Evolutionary conservation across 2,797 vertebrate genomes (phyloP).

Genomic region (Melanotaenia pygmaea): DNA sequence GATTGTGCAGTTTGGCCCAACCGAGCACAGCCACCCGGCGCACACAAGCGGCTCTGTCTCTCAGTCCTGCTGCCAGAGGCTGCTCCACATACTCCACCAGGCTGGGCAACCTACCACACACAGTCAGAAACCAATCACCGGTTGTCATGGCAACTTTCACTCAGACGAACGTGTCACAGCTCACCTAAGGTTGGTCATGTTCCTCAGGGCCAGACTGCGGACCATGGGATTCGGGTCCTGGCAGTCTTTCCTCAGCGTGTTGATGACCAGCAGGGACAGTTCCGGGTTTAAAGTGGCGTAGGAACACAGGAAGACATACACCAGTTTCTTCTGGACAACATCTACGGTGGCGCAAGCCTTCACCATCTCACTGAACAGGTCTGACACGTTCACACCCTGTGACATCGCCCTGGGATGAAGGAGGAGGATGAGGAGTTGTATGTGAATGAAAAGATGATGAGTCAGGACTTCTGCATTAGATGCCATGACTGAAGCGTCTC

Average conservation of each 20-base stretch:
- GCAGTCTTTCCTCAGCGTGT: conserved; percentile 94
- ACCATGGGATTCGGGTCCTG: conserved; percentile 95
- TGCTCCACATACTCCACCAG: conserved; percentile 93
- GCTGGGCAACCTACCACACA: conserved; percentile 87
- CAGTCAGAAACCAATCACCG: neutral
- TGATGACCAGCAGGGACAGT: conserved; percentile 93
- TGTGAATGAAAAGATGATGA: neutral
- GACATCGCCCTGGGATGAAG: conserved; percentile 87
- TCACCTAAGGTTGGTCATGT: conserved; percentile 94
- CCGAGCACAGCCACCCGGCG: conserved; percentile 93
- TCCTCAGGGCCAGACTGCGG: conserved; percentile 91
- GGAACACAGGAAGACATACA: conserved; percentile 92
- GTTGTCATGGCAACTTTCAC: neutral
- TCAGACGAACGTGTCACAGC: neutral
- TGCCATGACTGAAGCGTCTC: neutral
- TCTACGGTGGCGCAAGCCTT: conserved; percentile 93
- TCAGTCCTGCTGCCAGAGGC: conserved; percentile 88
- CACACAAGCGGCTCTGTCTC: conserved; percentile 93
- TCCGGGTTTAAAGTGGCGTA: conserved; percentile 91
- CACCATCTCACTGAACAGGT: conserved; percentile 95
- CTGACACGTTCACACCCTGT: conserved; percentile 90
- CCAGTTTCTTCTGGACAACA: conserved; percentile 94
- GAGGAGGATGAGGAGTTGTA: no score
- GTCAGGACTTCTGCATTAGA: no score
- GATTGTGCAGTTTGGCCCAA: conserved; percentile 91